Conservation (phyloP, 2,888 invertebrate species). For the Drosophila niveifrons region DNA sequence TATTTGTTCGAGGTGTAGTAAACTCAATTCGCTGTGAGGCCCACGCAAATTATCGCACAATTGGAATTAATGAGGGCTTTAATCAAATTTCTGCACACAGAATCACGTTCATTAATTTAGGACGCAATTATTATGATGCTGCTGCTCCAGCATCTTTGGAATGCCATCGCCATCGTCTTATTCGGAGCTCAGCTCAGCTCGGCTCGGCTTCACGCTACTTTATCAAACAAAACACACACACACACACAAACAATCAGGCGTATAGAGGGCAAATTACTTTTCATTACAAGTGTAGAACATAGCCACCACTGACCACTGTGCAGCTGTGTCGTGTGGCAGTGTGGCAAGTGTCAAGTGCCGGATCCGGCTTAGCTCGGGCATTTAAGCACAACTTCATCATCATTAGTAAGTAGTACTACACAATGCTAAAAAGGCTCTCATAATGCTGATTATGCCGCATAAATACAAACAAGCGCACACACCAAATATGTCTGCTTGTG, state of each 20-base stretch:
- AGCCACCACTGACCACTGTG: slow-evolving; percentile 11
- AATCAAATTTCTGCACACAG: slow-evolving; percentile 73
- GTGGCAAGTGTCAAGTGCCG: slow-evolving; percentile 65
- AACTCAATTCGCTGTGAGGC: slow-evolving; percentile 9
- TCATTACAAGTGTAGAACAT: slow-evolving; percentile 71
- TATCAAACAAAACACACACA: slow-evolving; percentile 74
- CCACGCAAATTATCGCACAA: slow-evolving; percentile 62
- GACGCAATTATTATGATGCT: slow-evolving; percentile 71
- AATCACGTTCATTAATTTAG: slow-evolving; percentile 77
- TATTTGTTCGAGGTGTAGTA: slow-evolving; percentile 16
- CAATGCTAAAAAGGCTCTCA: slow-evolving; percentile 62
- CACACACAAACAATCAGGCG: slow-evolving; percentile 77
- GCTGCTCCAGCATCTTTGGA: slow-evolving; percentile 27
- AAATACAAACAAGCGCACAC: slow-evolving; percentile 55
- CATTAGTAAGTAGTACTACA: slow-evolving; percentile 65
- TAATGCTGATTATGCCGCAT: slow-evolving; percentile 77
- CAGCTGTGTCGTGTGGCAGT: slow-evolving; percentile 53
- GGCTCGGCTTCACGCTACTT: slow-evolving; percentile 30
- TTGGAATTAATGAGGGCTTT: slow-evolving; percentile 76
- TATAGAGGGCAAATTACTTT: slow-evolving; percentile 74
- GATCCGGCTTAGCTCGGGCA: slow-evolving; percentile 60
- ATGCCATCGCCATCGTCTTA: slow-evolving; percentile 9
- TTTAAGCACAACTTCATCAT: slow-evolving; percentile 80
- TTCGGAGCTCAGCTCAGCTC: background rate
- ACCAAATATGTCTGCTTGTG: slow-evolving; percentile 25